Percentiles rank a stretch among this genome's conserved stretches.
Evolutionary conservation across 2,888 invertebrate genomes (phyloP).

Genomic region (Flabesymbios commensalis): DNA sequence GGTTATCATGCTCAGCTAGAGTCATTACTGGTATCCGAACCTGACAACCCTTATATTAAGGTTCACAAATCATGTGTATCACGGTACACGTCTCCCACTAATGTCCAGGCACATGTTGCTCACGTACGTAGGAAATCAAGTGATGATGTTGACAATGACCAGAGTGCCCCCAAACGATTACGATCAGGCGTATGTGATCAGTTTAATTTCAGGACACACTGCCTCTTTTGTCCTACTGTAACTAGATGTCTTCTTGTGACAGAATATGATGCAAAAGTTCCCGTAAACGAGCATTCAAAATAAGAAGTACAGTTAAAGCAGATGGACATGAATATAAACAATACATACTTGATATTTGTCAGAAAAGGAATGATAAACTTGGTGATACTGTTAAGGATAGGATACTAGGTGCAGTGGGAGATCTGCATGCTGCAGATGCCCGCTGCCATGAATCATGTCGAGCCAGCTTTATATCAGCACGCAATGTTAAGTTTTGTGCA

Average conservation of each 20-base stretch:
- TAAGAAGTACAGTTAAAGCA: background rate
- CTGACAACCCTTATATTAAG: background rate
- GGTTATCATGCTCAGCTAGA: background rate
- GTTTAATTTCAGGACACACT: background rate
- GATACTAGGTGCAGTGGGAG: background rate
- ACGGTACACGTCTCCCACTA: background rate
- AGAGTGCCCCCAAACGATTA: constrained; percentile 1
- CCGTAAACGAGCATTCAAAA: background rate
- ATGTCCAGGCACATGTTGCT: constrained; percentile 3
- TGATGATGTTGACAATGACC: background rate
- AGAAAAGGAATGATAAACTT: constrained; percentile 2
- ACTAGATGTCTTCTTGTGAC: background rate
- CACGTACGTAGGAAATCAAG: background rate
- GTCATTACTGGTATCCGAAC: constrained; percentile 1
- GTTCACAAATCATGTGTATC: constrained; percentile 3
- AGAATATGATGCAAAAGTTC: background rate
- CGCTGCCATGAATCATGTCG: constrained; percentile 3
- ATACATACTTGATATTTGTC: constrained; percentile 4
- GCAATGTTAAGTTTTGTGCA: background rate
- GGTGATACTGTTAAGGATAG: background rate
- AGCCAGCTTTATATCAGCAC: constrained; percentile 5
- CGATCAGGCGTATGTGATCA: background rate
- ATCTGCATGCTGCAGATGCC: constrained; percentile 4
- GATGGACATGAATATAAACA: constrained; percentile 4
- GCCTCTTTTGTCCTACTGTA: background rate